Base-by-base conservation (phyloP, 37 sponge, comb jelly and placozoan genomes). In the Cliona cf. orientalis region DNA sequence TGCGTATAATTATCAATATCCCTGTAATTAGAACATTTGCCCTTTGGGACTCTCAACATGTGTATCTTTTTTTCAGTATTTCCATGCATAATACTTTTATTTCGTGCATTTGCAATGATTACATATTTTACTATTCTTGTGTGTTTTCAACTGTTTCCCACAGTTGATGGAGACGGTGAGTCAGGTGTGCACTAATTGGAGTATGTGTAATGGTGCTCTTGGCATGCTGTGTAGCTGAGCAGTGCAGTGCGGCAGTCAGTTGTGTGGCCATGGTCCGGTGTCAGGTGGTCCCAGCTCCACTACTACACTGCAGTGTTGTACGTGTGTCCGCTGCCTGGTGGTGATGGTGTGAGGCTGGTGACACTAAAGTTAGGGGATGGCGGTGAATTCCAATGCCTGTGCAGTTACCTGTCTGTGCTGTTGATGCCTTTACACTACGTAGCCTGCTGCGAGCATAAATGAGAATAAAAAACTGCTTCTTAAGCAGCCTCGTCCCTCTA, bases 121-220 rank as follows among this genome's bases (percentile, higher is more conserved):
- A 32, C 11, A 32, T 53, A 53, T 39, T 42, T 67, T 37, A 36
- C 6, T 36, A 35, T 4, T 14, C 53, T 49, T 49, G 14, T 49
- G 14, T 49, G 9, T 19, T 14, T 49, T 19, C 53, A 49, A 19
- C 14, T 49, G 14, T 65, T 32, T 65, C 35, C 66, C 66, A 26
- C 35, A 65, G 35, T 33, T 65, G 53, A 19, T 49, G 66, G 19
- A 9, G 66, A 34, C 35, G 33, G 35, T 26, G 19, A 19, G 22
- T 58, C 59, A 28, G 77, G 77, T 76, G 77, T 76, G 77, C 77
- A 76, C 77, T 76, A 76, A 76, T 62, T 63, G 77, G 77, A 76
- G 77, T 76, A 46, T n/a, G 44, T 41, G 64, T 76, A 45, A 11
- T 76, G 60, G 59, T n/a, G n/a, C n/a, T n/a, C n/a, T 6, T 41